phyloP scores from a whole-genome alignment of 2,888 invertebrate genomes.

The Cheilosia soror region DNA sequence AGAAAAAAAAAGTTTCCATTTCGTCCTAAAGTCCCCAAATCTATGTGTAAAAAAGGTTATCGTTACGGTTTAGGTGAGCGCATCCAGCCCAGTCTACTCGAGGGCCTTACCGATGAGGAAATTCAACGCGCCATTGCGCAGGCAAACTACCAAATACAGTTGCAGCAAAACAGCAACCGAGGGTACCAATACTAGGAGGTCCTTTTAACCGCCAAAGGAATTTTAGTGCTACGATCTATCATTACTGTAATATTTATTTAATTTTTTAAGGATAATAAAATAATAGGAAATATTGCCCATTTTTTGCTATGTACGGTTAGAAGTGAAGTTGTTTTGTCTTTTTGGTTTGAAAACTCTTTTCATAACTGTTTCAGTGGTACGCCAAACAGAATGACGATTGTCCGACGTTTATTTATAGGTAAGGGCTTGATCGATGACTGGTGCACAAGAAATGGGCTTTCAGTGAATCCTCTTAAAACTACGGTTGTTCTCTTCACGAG shows the following conservation, averaged over 20 bases:
- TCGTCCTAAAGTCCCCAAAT: conserved; percentile 39
- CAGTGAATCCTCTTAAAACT: no score
- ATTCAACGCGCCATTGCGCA: conserved; percentile 65
- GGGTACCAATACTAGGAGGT: conserved; percentile 56
- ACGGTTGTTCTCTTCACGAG: no score
- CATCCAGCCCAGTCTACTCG: conserved; percentile 62
- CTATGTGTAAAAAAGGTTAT: conserved; percentile 60
- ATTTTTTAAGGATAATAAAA: conserved; percentile 58
- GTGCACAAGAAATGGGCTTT: no score
- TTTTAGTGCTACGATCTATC: conserved; percentile 55
- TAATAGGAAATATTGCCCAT: conserved; percentile 20
- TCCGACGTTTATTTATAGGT: no score
- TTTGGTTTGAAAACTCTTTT: not conserved
- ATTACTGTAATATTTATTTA: conserved; percentile 68
- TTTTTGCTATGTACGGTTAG: conserved; percentile 14
- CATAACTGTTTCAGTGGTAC: no score
- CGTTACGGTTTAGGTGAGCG: conserved; percentile 60
- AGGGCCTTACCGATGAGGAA: conserved; percentile 69
- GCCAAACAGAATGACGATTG: not conserved
- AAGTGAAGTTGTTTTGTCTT: not conserved
- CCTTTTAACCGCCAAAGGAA: conserved; percentile 19
- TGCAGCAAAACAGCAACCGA: conserved; percentile 55
- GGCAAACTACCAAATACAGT: conserved; percentile 63
- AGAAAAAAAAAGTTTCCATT: not conserved
- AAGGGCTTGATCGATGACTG: no score